These are phyloP conservation scores for Meta bourneti DNA, from an alignment of 2,888 invertebrate species.

Conservation along the genomic window DNA sequence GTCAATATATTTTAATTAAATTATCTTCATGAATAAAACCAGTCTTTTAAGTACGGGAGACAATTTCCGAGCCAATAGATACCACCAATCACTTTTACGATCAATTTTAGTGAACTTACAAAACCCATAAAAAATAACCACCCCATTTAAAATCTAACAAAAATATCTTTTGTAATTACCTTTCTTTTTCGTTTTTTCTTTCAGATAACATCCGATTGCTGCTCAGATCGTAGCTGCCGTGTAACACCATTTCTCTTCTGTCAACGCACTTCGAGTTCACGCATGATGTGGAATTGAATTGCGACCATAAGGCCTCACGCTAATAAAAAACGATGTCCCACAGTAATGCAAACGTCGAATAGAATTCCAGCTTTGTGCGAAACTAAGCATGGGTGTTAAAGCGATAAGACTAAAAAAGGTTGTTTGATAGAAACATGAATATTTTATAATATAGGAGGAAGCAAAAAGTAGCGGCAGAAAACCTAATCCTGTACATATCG, in stretches of 20 bases:
- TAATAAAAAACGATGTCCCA: constrained; percentile 35
- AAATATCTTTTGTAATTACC: no score
- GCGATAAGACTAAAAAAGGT: not conserved
- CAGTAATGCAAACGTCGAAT: not conserved
- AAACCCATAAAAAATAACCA: no score
- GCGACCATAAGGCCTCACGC: not conserved
- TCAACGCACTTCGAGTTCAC: not conserved
- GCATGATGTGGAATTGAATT: constrained; percentile 43
- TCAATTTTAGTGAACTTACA: no score
- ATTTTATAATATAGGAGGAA: constrained; percentile 2
- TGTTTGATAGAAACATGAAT: constrained; percentile 29
- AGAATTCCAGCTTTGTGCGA: constrained; percentile 8
- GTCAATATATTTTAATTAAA: no score
- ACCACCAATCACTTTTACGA: no score
- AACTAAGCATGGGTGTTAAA: not conserved
- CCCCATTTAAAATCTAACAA: no score
- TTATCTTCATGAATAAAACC: no score
- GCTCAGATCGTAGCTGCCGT: not conserved
- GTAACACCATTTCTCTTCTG: not conserved
- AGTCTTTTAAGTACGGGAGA: no score
- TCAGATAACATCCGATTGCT: not conserved
- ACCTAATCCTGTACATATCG: not conserved
- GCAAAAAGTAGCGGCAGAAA: not conserved
- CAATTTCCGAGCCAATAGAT: no score
- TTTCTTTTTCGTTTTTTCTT: no score